Base-by-base conservation (phyloP, 2,888 invertebrate genomes). In the Tenthredo notha region DNA sequence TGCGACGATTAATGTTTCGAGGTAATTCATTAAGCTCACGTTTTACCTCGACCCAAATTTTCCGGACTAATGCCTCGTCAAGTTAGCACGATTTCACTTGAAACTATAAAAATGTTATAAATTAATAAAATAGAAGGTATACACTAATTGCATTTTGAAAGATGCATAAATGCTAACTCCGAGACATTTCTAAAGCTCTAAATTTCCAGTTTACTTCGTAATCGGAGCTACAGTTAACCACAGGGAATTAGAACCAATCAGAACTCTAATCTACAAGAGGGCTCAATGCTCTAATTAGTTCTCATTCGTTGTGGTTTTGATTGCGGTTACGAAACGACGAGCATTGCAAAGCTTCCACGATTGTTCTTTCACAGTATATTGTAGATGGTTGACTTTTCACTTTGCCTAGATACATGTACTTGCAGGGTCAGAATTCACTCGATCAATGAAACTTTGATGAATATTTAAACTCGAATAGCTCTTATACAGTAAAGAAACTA, bases 241-340 rank as follows among this genome's bases (percentile, higher is more conserved):
- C 58, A 40, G 12, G 21, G 61, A 40, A 80, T 61, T 61, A 80
- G 33, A 80, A 80, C 58, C 61, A 40, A 61, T 80, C 40, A 25
- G 40, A 40, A 61, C 12, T 80, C 12, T 80, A 37, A 80, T 37
- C 61, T 58, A 61, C 58, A 61, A 80, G 25, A 40, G 21, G 61
- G 37, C 61, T 58, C 33, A 61, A 40, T 80, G 50, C 7, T 80
- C 54, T 80, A 61, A 80, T 80, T 80, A 40, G 58, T 80, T 80
- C 18, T 54, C 40, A 61, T 80, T 50, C 33, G 40, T 61, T 61
- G 80, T 50, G 61, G 61, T 80, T 58, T 33, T 67, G 29, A 67
- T 67, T 18, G 37, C 58, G 61, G 80, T 50, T 37, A 18, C 18
- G 29, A 18, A 54, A 54, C 3, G 4, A 29, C 15, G 18, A 18